Evolutionary conservation across 2,797 vertebrate genomes (phyloP), one percentile per base, ranked within the genome.

Genomic region (Setipinna tenuifilis): DNA sequence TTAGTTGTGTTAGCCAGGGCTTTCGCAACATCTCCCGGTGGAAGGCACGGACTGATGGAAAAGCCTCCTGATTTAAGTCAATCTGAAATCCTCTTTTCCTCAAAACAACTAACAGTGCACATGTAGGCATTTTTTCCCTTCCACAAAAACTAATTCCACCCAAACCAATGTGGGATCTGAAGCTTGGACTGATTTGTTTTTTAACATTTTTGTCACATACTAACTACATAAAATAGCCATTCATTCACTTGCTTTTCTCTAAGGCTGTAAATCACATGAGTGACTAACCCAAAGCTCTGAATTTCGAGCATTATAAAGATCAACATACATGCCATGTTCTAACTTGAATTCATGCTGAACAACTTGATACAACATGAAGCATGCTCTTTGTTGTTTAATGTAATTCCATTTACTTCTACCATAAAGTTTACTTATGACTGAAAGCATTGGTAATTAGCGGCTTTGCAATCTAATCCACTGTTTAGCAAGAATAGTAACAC

Each of bases 1-100:
- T 7, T 54, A 2, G 35, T 44, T 78, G 71, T 54, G 71, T 21
- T 41, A 41, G 71, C 71, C 31, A 78, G 31, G 41, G 71, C 31
- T 78, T 78, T 78, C 71, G 31, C 71, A 71, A 71, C 28, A 21
- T 78, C 25, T 41, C 35, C 19, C 9, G 35, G 35, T 78, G 71
- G 71, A 78, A 78, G 41, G 71, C 71, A 78, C 71, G 31, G 71
- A 78, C 31, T 6, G 71, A 78, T 78, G 71, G 31, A 78, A 78
- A 78, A 19, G 31, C 71, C 25, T 35, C 16, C 71, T 21, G 17
- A 35, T 78, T 78, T 78, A 35, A 78, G 17, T 41, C 71, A 17
- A 17, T 10, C 71, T 44, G 71, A 78, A 78, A 78, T 78, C 71
- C 71, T 78, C 71, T 78, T 78, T 78, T 9, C 35, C 71, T 10